Conservation (phyloP, 2,797 vertebrate genomes). For the Cossypha caffra region DNA sequence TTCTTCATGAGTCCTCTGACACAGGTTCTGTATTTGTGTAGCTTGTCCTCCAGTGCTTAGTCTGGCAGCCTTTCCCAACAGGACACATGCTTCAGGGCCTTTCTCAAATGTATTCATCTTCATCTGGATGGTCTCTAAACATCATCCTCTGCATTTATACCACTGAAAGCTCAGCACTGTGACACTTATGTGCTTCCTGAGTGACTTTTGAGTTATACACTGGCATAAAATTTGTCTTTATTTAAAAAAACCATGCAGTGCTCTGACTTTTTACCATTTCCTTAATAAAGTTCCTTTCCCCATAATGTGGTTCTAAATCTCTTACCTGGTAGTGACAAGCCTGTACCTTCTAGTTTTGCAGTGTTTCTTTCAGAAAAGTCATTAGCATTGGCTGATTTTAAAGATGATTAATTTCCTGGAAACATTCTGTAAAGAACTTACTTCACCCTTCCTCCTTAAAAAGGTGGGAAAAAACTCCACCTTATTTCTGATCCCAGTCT, state of each 20-base stretch:
- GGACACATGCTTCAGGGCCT: not conserved
- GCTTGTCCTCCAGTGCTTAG: not conserved
- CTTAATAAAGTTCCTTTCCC: not conserved
- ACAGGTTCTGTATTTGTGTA: not conserved
- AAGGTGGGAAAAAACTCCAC: fast-evolving
- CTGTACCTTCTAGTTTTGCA: not conserved
- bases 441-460: not conserved
- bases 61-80: not conserved
- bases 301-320: not conserved
- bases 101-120: not conserved
- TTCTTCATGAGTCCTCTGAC: not conserved
- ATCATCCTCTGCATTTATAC: not conserved
- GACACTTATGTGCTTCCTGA: not conserved
- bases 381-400: not conserved
- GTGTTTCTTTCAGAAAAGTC: not conserved
- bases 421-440: not conserved
- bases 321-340: not conserved
- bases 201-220: not conserved
- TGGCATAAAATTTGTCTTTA: not conserved
- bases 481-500: not conserved
- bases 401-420: not conserved
- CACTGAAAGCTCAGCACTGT: not conserved
- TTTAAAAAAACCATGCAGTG: not conserved
- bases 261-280: not conserved
- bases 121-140: not conserved